Base-by-base conservation (phyloP, 2,113 vertebrate species). In the Strix aluco region DNA sequence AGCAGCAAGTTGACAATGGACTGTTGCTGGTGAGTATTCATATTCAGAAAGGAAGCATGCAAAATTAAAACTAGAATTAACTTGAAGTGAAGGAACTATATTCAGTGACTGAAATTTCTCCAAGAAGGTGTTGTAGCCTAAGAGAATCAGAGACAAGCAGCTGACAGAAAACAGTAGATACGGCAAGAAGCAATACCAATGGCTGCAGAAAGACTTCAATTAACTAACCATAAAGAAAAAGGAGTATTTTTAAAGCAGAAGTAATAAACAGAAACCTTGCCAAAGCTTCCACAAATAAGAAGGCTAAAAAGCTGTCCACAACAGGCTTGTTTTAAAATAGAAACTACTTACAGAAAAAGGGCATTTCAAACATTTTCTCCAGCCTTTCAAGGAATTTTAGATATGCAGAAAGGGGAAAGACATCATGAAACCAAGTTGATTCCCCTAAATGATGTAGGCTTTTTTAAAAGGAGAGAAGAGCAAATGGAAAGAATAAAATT, bases 41-140 rank as follows among this genome's bases (percentile, higher is more conserved):
- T 85, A 95, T 90, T 96, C 90, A 96, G 93, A 94, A 96, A 96
- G 90, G 84, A 94, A 92, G 51, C 34, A 14, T 11, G 47, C 87
- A 94, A 94, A 96, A 93, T 96, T 93, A 93, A 92, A 89, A 79
- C 25, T 27, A 87, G 22, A 94, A 94, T 96, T 96, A 93, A 92
- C 92, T 93, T 83, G 23, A 90, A 88, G 79, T 73, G 71, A 88
- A 94, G 30, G 20, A 86, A 67, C 75, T 81, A 62, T 9, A 36
- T 65, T 88, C 73, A 94, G 79, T 46, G 46, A 70, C 81, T 90
- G 46, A 88, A 83, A 85, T 63, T 77, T 85, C 74, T 66, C 62
- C 51, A 90, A 77, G 32, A 65, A 63, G 26, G 44, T 75, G 40
- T 3, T 55, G 23, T 9, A 81, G n/a, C 18, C 19, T 34, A 36